phyloP scores from a whole-genome alignment of 2,113 vertebrate species.

The Dicrurus megarhynchus region DNA sequence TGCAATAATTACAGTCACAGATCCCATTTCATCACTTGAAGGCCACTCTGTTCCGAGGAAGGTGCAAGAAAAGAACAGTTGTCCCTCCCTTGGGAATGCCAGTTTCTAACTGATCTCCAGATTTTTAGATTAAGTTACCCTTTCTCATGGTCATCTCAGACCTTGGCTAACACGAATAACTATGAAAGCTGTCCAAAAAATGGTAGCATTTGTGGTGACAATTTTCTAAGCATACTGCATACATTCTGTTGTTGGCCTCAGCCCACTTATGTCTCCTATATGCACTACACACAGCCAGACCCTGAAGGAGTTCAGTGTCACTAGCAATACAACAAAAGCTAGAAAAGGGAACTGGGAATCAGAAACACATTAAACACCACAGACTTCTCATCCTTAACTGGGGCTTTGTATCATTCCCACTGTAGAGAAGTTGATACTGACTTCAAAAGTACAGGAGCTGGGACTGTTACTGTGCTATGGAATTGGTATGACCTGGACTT shows the following conservation, averaged over 20 bases:
- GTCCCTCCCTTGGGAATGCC: not conserved
- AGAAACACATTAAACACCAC: not conserved
- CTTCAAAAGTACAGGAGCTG: not conserved
- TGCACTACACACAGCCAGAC: not conserved
- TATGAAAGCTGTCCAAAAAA: not conserved
- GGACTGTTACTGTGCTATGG: not conserved
- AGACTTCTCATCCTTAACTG: not conserved
- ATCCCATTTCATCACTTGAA: not conserved
- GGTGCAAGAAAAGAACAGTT: not conserved
- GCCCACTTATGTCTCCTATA: not conserved
- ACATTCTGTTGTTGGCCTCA: not conserved
- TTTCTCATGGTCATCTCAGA: not conserved
- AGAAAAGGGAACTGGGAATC: not conserved
- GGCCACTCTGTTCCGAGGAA: not conserved
- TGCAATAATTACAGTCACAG: not conserved
- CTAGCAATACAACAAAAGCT: rapidly evolving
- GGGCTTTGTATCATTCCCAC: not conserved
- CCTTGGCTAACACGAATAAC: not conserved
- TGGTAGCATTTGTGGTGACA: not conserved
- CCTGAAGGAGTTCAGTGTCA: not conserved
- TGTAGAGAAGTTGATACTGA: not conserved
- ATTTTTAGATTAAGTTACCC: not conserved
- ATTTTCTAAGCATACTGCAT: not conserved
- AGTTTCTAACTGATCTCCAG: not conserved
- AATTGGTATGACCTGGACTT: not conserved